Base-by-base conservation (phyloP, 2,113 vertebrate species). In the Nerophis ophidion region DNA sequence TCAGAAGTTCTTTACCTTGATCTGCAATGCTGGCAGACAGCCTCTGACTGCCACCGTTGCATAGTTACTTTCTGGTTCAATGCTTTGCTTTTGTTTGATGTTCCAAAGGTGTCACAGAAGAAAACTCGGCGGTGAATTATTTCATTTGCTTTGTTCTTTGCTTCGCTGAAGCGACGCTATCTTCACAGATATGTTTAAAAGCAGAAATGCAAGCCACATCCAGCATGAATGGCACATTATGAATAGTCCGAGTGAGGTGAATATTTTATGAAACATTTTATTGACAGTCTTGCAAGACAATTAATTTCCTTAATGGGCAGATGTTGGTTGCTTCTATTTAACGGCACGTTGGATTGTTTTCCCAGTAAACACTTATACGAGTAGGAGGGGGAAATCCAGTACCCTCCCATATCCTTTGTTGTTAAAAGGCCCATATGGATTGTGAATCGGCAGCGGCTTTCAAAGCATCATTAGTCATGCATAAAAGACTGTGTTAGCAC, bases 401-500 rank as follows among this genome's bases (percentile, higher is more conserved):
- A 72, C 73, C 69, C 75, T 77, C 74, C 74, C 70, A 26, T 70
- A 75, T 40, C 60, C 81, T 86, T 86, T 88, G 87, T 84, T 85
- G 78, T 87, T 82, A 81, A 85, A 84, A 83, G 80, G 80, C 83
- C 86, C 86, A 84, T 86, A 89, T 87, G 87, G 86, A 86, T 86
- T 80, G 69, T 83, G 85, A 82, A 88, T 82, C 72, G 60, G 75
- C 71, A 74, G 78, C 75, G 67, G 81, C 76, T 79, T 85, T 86
- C 83, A 86, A 86, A 84, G 80, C 81, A 65, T 88, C 85, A 84
- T 90, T 89, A 90, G 85, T 86, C 81, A 88, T 84, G 86, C 86
- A 85, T 87, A 88, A 89, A 88, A 87, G 84, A 83, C 70, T 80
- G 77, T 78, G 81, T 86, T 86, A 86, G 66, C 42, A 68, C 80